A percentile compares a stretch with the other conserved stretches of the same genome.
These are phyloP conservation scores for Druceiella hillmani DNA, from an alignment of 2,888 invertebrate species.

Conservation along the genomic window DNA sequence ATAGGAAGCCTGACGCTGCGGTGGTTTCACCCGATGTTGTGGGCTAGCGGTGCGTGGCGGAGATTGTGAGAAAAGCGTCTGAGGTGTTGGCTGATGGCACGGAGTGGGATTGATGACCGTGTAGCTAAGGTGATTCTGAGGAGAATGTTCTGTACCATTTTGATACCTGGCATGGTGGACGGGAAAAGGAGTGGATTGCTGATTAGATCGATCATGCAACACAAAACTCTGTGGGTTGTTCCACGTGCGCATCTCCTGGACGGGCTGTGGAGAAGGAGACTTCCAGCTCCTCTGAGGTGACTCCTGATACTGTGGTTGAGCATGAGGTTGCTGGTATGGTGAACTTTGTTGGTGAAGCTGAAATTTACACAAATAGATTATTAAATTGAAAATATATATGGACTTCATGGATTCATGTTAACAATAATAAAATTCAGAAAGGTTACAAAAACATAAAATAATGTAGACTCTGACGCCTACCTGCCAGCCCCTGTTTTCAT, in stretches of 20 bases:
- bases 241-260: slow-evolving; percentile 40
- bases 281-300: no score
- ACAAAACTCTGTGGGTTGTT: slow-evolving; percentile 56
- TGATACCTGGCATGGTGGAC: slow-evolving; percentile 60
- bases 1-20: slow-evolving; percentile 54
- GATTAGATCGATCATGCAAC: slow-evolving; percentile 53
- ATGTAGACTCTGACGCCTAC: slow-evolving; percentile 27
- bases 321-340: no score
- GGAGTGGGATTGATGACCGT: slow-evolving; percentile 46
- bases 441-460: no score
- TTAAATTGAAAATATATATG: slow-evolving; percentile 3
- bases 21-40: slow-evolving; percentile 54
- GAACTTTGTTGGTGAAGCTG: slow-evolving; percentile 36
- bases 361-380: slow-evolving; percentile 18
- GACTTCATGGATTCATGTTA: slow-evolving; percentile 1
- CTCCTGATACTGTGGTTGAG: slow-evolving; percentile 14
- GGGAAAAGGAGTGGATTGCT: slow-evolving; percentile 28
- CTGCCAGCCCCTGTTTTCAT: slow-evolving; percentile 39
- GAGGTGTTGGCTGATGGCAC: slow-evolving; percentile 47
- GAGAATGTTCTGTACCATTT: slow-evolving; percentile 58
- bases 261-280: slow-evolving; percentile 31
- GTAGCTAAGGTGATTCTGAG: slow-evolving; percentile 53
- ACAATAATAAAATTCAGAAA: background rate
- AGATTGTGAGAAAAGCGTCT: slow-evolving; percentile 43
- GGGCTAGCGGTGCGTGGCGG: slow-evolving; percentile 59